Evolutionary conservation across 2,888 invertebrate species (phyloP), one percentile per base, ranked within the genome.

Genomic region (Agrotis clavis): DNA sequence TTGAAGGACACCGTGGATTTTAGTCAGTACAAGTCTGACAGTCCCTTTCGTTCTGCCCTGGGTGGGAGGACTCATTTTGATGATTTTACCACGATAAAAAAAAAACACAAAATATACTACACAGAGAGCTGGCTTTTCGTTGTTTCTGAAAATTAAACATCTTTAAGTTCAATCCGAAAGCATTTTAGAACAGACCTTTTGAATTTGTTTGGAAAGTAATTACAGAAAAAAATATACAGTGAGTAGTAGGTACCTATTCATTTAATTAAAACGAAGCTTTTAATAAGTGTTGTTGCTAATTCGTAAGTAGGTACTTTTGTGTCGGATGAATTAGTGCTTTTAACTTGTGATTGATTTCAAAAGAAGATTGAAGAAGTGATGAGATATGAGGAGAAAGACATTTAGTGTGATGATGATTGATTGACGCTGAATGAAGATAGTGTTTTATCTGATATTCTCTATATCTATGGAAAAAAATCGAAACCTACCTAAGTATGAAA

Each of bases 251-350:
- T 41, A 41, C 41, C 35, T 35, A 53, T 71, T 70, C 2, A 63
- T 59, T 67, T 47, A 48, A 65, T 72, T 57, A 56, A 63, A 69
- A 71, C 48, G 19, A 64, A 62, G 47, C 45, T 67, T 68, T 69
- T 60, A 67, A 71, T 60, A 67, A 71, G 21, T 65, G 66, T 60
- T 25, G 21, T 67, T 59, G 73, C 57, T 83, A 66, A 76, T 64
- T 79, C 56, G 41, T 51, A 51, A 56, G 4, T 25, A 25, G 16
- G 9, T n/a, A 19, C 4, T 19, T 45, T 45, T 13, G n/a, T 57
- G 67, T 67, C 66, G 16, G 1, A 59, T 59, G 16, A 69, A 67
- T 77, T 62, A 71, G 25, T 63, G 51, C 35, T 75, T 78, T 75
- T 78, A 68, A 48, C 18, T 14, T 67, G 19, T 63, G 30, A 48